Base-by-base conservation (phyloP, 2,113 vertebrate species). In the Ameiurus melas region DNA sequence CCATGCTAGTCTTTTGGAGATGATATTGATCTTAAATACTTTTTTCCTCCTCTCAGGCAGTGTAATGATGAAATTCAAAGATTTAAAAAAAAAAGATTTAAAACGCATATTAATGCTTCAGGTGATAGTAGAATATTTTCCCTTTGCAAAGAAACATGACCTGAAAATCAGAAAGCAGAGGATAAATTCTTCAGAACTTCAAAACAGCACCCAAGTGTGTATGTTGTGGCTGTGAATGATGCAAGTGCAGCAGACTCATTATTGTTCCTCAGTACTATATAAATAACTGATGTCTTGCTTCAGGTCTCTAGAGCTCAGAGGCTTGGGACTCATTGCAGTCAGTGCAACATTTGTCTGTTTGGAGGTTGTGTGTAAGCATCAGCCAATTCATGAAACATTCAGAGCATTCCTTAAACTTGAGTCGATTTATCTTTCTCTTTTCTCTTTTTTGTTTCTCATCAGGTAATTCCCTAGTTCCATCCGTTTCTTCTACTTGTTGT, bases 311-410 rank as follows among this genome's bases (percentile, higher is more conserved):
- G 87, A 68, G 80, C 89, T 84, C 10, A 68, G 60, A n/a, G 84
- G 58, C 57, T 88, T 66, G 30, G 70, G 84, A 90, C 78, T 33
- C 53, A 57, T 81, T 68, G 75, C 14, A 64, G 30, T 88, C 30
- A 39, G 86, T 89, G 81, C 47, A 80, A 33, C 30, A 53, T 64
- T 88, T 91, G 81, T 43, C 90, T 89, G 70, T 88, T 90, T 64
- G 89, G 53, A 62, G 90, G 89, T 86, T 91, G 90, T 85, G 90
- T 85, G 47, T 87, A 92, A 90, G 88, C 84, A 92, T 55, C 84
- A 89, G 87, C 79, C 66, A 70, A 90, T 88, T 43, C 71, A 89
- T 75, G 39, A 85, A 85, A 39, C 66, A 66, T 92, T 87, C 83
- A 87, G 80, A 75, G 55, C 64, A 33, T 75, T n/a, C 43, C 33